These are phyloP conservation scores for Drosophila arizonae DNA, from an alignment of 1,140 invertebrate genomes.

Conservation along the genomic window DNA sequence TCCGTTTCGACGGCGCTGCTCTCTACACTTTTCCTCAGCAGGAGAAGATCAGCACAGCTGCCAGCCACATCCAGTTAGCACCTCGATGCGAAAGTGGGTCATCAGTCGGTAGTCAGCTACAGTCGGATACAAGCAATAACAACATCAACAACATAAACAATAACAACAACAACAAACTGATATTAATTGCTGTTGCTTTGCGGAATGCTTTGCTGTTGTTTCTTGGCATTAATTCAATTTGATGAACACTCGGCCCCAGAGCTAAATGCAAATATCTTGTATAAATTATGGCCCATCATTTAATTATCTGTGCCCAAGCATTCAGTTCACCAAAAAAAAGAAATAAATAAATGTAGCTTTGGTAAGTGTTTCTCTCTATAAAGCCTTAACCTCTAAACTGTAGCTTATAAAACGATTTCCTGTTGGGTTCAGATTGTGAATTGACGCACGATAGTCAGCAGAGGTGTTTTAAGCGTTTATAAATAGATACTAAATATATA, in stretches of 20 bases:
- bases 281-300: conserved; percentile 61
- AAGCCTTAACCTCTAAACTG: conserved; percentile 61
- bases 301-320: conserved; percentile 21
- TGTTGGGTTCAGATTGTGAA: no score
- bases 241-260: conserved; percentile 48
- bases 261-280: conserved; percentile 73
- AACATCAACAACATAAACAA: conserved; percentile 8
- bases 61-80: conserved; percentile 58
- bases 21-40: conserved; percentile 7
- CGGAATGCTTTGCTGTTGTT: conserved; percentile 22
- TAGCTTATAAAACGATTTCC: no score
- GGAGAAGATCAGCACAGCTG: conserved; percentile 1
- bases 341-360: background rate
- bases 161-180: conserved; percentile 22
- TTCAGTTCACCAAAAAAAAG: conserved; percentile 1
- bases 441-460: no score
- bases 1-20: conserved; percentile 38
- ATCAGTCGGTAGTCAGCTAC: conserved; percentile 29
- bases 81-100: conserved; percentile 72
- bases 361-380: conserved; percentile 40
- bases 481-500: no score
- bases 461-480: no score
- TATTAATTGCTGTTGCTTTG: conserved; percentile 39
- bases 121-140: conserved; percentile 15
- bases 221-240: conserved; percentile 68